Evolutionary conservation across 1,140 invertebrate species (phyloP), one percentile per base, ranked within the genome.

Genomic region (Tyrophagus putrescentiae): DNA sequence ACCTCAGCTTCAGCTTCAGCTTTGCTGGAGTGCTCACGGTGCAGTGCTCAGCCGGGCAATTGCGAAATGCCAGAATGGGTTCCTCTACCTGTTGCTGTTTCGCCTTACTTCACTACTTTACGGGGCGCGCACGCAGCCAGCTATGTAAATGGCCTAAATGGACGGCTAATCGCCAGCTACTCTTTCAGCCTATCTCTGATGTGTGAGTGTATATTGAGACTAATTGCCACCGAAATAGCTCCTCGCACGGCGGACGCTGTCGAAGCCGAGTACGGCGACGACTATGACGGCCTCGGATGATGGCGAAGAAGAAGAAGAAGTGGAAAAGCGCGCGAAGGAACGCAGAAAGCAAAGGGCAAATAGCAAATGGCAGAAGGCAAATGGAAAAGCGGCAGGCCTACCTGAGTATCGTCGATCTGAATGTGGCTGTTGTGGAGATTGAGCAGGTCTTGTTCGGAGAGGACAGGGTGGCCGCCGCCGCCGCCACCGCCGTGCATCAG

Each of bases 391-490:
- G n/a, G n/a, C 31, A 33, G 54, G 60, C 70, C 69, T 64, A 78
- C 79, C 75, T 80, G 79, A 54, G 77, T 79, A 68, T 84, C 83
- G 66, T 87, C 84, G 32, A 86, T n/a, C n/a, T n/a, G n/a, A n/a
- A n/a, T n/a, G 78, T 21, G 67, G 66, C 16, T 36, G 66, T 72
- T 71, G 60, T 77, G 75, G 29, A 76, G 69, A 61, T 70, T 72
- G 75, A 75, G 68, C 21, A 73, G 67, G 64, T 76, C 75, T 65
- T 76, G 73, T 53, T 75, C 72, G 67, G 75, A 74, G 68, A 74
- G 73, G 66, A 74, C 76, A 63, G 71, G 72, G 33, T 57, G 56
- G 2, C 18, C 41, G 1, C 18, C 41, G 25, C 18, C 41, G 25
- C 18, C 41, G 1, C 18, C 41, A n/a, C 68, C 68, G 11, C 68